Base-by-base conservation (phyloP, 2,888 invertebrate species). In the Myopa testacea region DNA sequence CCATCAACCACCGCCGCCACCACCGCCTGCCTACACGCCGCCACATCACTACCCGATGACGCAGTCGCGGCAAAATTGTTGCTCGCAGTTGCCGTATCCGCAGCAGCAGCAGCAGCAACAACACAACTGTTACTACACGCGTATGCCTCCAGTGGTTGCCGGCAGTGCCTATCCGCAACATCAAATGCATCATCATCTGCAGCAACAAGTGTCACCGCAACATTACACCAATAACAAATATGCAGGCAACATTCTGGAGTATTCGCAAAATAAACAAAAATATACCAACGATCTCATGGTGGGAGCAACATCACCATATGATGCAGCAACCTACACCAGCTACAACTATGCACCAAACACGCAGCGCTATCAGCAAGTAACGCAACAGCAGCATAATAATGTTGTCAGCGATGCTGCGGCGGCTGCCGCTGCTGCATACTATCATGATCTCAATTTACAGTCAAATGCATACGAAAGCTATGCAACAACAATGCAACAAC, bases 361-460 rank as follows among this genome's bases (percentile, higher is more conserved):
- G 70, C 77, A 79, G 73, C 84, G 81, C 7, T 80, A 80, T 14
- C 83, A 80, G 38, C 65, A 19, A 69, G 78, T 68, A n/a, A n/a
- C 45, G 26, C 77, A 34, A 40, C 71, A 14, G 40, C 79, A 79
- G 78, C 79, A 80, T 70, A 58, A 69, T 74, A 76, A 37, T 74
- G 37, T 65, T 2, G 52, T 37, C 34, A 38, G n/a, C 34, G 74
- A 65, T 65, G 52, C 52, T 6, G 45, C 73, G 8, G 63, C 40
- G 10, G 63, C 63, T 40, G 10, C 62, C 7, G 45, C 63, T 3
- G 79, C 80, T 60, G 81, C 78, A 76, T n/a, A 81, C 81, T 80
- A 81, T 38, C 86, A 85, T 80, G 87, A 87, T 86, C 87, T 85
- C 83, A 85, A 77, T 80, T 72, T 82, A 74, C 78, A 81, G 60